Evolutionary conservation across 2,113 vertebrate species (phyloP), one percentile per base, ranked within the genome.

Genomic region (Pontoporia blainvillei): DNA sequence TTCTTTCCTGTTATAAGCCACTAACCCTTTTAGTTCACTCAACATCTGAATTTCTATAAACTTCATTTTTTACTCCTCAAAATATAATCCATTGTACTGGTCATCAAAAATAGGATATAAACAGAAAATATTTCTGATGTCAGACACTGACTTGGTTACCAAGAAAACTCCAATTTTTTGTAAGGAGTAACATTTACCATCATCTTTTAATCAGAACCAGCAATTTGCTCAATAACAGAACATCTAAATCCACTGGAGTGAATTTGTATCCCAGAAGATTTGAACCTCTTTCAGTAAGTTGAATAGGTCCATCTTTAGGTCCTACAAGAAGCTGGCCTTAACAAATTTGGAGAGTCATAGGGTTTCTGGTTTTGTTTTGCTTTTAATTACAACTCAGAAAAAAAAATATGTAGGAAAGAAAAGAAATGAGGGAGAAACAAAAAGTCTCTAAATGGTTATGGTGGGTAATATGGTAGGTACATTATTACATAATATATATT

Each of bases 31-130:
- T 20, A 96, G 49, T 64, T 87, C 76, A 94, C 34, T 89, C 78
- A 95, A 71, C 67, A 91, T 96, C 34, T 78, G 27, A 91, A 96
- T 92, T 96, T 96, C 93, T 84, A 64, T 71, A 91, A 94, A 94
- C 29, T 75, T 93, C 36, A 44, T 61, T 59, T 89, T 92, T 95
- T 46, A 89, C n/a, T 90, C 52, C 54, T 61, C 14, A 85, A 76
- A 90, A 72, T 82, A 71, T 44, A 29, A 78, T 59, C 39, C 46
- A n/a, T 14, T 41, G 17, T 39, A 8, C 57, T 39, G 62, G 5
- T 78, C 54, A 81, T 69, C n/a, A 84, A 78, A 79, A 84, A 67
- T 9, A 59, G 23, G 7, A 52, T 36, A 82, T 17, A 69, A 66
- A 31, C 18, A 86, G 1, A 49, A 39, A 41, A 52, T 67, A 27